These are phyloP conservation scores for Amblyjoppa fuscipennis DNA, from an alignment of 2,888 invertebrate species.

Conservation along the genomic window DNA sequence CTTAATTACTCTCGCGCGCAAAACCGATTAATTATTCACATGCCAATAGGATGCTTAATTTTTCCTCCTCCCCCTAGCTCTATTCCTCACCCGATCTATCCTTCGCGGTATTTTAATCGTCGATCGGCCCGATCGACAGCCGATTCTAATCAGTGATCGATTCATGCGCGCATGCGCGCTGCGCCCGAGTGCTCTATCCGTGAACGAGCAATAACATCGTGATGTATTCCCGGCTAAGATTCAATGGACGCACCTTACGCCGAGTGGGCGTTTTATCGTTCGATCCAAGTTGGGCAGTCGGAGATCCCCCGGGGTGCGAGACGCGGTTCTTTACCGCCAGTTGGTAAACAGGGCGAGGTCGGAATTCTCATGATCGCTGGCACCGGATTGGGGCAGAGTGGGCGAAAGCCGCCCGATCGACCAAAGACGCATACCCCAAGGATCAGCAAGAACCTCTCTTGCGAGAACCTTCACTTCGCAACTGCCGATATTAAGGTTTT, in stretches of 20 bases:
- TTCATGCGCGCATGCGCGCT: neutral
- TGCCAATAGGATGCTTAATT: slow-evolving; percentile 61
- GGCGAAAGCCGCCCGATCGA: too few relatives aligned
- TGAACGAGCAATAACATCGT: neutral
- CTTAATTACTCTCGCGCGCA: slow-evolving; percentile 67
- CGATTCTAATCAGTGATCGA: slow-evolving; percentile 62
- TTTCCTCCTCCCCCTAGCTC: neutral
- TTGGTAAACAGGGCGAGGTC: slow-evolving; percentile 38
- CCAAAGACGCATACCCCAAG: too few relatives aligned
- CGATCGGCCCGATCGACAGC: slow-evolving; percentile 41
- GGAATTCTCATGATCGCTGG: neutral
- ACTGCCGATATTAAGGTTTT: neutral
- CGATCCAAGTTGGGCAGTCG: slow-evolving; percentile 37
- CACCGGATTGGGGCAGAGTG: neutral
- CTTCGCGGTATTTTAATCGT: slow-evolving; percentile 46
- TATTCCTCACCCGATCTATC: neutral
- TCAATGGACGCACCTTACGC: slow-evolving; percentile 51
- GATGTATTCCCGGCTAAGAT: slow-evolving; percentile 9
- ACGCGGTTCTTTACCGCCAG: slow-evolving; percentile 51
- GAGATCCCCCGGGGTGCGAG: slow-evolving; percentile 21
- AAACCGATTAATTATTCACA: slow-evolving; percentile 66
- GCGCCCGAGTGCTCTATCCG: neutral
- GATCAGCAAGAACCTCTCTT: too few relatives aligned
- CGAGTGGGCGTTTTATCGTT: slow-evolving; percentile 58
- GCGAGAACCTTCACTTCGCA: neutral